Evolutionary conservation across 2,113 vertebrate genomes (phyloP).

Genomic region (Rhinolophus sinicus): DNA sequence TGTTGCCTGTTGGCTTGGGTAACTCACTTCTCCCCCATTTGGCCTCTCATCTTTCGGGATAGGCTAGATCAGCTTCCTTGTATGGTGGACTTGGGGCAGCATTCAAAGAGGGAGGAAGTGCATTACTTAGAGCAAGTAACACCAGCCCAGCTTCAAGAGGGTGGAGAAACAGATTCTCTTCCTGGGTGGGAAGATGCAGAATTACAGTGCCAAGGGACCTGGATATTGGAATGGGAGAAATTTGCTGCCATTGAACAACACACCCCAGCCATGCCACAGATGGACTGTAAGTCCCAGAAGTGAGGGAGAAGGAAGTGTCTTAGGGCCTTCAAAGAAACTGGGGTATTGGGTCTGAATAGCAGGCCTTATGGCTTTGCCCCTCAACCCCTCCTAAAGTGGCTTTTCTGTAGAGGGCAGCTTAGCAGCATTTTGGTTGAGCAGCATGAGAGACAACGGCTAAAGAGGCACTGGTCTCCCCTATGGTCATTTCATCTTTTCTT

Average conservation of each 20-base stretch:
- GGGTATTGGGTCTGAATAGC: neutral
- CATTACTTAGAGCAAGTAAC: neutral
- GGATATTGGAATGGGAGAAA: neutral
- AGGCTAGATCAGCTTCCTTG: neutral
- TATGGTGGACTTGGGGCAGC: neutral
- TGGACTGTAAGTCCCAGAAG: neutral
- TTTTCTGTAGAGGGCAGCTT: neutral
- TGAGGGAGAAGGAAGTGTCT: neutral
- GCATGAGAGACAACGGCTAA: neutral
- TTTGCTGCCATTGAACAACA: neutral
- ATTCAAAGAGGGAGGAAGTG: neutral
- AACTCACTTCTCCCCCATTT: neutral
- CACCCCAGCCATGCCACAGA: neutral
- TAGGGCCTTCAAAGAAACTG: neutral
- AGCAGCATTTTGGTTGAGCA: neutral
- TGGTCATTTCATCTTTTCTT: neutral
- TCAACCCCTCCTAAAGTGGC: neutral
- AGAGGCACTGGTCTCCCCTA: neutral
- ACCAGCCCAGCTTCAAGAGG: neutral
- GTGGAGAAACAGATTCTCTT: neutral
- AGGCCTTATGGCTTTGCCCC: neutral
- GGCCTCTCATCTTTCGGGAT: neutral
- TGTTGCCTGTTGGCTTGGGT: neutral
- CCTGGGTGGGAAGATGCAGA: neutral
- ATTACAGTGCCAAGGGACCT: neutral